Base-by-base conservation (phyloP, 2,113 vertebrate species). In the Notarius lentiginosus region DNA sequence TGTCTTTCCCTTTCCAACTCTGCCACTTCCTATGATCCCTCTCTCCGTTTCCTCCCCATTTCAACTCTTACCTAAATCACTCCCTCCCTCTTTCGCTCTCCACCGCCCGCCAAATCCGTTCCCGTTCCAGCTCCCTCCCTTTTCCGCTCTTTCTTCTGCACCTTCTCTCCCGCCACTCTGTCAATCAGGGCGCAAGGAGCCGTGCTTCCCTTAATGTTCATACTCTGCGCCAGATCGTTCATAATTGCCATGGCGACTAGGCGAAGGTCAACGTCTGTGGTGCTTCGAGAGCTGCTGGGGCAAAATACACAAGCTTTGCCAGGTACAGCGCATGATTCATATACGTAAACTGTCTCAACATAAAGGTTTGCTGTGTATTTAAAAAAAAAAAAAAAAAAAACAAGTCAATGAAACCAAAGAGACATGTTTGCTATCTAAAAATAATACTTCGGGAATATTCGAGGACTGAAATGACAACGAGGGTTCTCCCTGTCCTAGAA, bases 121-220 rank as follows among this genome's bases (percentile, higher is more conserved):
- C 85, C 77, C 24, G n/a, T 83, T 79, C 68, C 76, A 63, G 82
- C 73, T 60, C 63, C 86, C 89, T 83, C 85, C 89, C 80, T 77
- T 79, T 86, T 86, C 84, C 87, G 87, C 84, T 84, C 87, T 88
- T 90, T 90, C 82, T 86, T 89, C 79, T 86, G 20, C 84, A 86
- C 86, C 65, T 82, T 80, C 80, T 89, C 81, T 87, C 82, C 80
- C 75, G 53, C 58, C 84, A 75, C 77, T 86, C 76, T 83, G 73
- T 88, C 86, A 88, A 73, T 89, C 82, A 79, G 84, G 70, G 77
- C 84, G 51, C 73, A 77, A 86, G 84, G 83, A 84, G 81, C 56
- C n/a, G 58, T 76, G 75, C 79, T 72, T 90, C 88, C 73, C 80
- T 53, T 11, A 41, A 75, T 68, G 84, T 87, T 89, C 86, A 85